Conservation (phyloP, 1,140 invertebrate genomes). For the Caenorhabditis latens region DNA sequence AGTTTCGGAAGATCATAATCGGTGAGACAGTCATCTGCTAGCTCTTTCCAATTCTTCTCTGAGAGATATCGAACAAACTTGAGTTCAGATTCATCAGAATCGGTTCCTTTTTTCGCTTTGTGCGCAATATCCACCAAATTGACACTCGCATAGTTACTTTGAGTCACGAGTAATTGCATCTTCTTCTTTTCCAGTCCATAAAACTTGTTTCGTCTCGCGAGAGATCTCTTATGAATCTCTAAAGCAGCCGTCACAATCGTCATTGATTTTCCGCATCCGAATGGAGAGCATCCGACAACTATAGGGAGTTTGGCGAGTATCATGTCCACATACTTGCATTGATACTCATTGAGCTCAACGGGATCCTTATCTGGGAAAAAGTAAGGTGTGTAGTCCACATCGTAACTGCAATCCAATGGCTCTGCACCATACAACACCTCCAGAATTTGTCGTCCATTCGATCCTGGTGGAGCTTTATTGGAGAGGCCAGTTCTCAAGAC, state of each 20-base stretch:
- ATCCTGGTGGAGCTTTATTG: too few species aligned
- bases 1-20: background rate
- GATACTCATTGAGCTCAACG: background rate
- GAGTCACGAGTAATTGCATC: background rate
- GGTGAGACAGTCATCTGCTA: background rate
- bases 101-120: too few species aligned
- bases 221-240: background rate
- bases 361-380: background rate
- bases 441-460: background rate
- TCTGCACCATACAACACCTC: background rate
- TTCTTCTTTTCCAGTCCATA: background rate
- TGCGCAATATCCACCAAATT: background rate
- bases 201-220: background rate
- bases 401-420: background rate
- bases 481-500: too few species aligned
- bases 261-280: constrained; percentile 13
- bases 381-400: background rate
- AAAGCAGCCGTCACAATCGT: background rate
- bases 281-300: background rate
- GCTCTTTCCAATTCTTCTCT: background rate
- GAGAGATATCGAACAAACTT: background rate
- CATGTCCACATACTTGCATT: background rate
- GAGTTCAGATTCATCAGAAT: background rate
- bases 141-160: background rate
- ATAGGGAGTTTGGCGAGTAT: background rate